Conservation (phyloP, 1,140 invertebrate species). For the Armadillidium nasatum region DNA sequence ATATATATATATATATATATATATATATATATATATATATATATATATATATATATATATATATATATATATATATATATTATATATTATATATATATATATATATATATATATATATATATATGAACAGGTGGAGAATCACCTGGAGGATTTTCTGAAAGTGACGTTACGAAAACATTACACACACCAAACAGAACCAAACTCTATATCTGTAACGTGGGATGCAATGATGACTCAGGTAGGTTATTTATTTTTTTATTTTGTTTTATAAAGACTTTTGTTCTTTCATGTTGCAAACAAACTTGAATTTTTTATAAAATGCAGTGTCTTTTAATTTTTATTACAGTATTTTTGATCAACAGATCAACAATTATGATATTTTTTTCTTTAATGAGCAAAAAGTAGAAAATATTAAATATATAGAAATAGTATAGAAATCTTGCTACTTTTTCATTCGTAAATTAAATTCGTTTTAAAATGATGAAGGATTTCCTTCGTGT, state of each 20-base stretch:
- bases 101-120: slow-evolving; percentile 35
- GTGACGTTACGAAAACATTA: slow-evolving; percentile 47
- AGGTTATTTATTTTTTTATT: slow-evolving; percentile 8
- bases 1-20: slow-evolving; percentile 21
- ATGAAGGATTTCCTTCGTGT: no score
- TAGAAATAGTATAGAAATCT: no score
- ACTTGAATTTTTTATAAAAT: no score
- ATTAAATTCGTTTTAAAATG: no score
- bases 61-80: slow-evolving; percentile 40
- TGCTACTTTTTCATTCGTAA: no score
- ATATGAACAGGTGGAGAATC: slow-evolving; percentile 53
- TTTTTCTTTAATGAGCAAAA: no score
- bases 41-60: slow-evolving; percentile 24
- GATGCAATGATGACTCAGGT: slow-evolving; percentile 61
- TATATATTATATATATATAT: slow-evolving; percentile 27
- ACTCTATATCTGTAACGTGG: slow-evolving; percentile 61
- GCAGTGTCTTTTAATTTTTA: no score
- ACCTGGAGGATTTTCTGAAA: slow-evolving; percentile 57
- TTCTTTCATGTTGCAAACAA: no score
- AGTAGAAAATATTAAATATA: no score
- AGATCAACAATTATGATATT: no score
- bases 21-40: slow-evolving; percentile 27
- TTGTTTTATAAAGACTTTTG: no score
- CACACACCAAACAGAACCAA: slow-evolving; percentile 44
- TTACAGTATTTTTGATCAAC: no score